Conservation (phyloP, 1,140 invertebrate species). For the Drosophila hydei region DNA sequence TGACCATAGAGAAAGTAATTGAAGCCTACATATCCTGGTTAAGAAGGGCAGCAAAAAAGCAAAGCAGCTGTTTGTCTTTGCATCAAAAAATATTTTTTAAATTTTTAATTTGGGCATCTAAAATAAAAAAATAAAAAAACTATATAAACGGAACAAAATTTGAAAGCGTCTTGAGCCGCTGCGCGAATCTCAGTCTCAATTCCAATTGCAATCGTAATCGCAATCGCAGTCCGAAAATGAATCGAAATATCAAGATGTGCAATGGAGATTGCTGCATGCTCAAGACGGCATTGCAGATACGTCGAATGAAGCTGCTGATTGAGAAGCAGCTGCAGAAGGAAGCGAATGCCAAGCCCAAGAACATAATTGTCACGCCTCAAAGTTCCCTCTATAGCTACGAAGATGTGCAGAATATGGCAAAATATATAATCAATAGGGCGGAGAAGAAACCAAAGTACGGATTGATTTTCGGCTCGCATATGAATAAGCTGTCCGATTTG, state of each 20-base stretch:
- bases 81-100: not conserved
- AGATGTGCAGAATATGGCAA: slow-evolving; percentile 88
- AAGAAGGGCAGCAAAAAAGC: too few species aligned
- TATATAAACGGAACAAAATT: too few species aligned
- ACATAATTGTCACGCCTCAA: slow-evolving; percentile 48
- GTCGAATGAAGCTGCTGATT: slow-evolving; percentile 38
- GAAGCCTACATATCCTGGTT: too few species aligned
- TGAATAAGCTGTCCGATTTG: slow-evolving; percentile 91
- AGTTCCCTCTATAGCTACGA: slow-evolving; percentile 86
- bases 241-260: slow-evolving; percentile 42
- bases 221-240: too few species aligned
- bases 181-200: too few species aligned
- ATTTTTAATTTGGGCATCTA: not conserved
- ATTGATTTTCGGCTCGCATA: slow-evolving; percentile 96
- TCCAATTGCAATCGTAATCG: too few species aligned
- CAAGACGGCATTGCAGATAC: slow-evolving; percentile 47
- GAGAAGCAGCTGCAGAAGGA: slow-evolving; percentile 12
- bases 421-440: slow-evolving; percentile 89
- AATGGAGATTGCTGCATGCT: slow-evolving; percentile 45
- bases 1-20: too few species aligned
- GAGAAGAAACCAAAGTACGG: slow-evolving; percentile 91
- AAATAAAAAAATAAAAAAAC: not conserved
- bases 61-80: not conserved
- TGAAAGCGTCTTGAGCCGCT: too few species aligned
- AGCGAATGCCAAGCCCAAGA: slow-evolving; percentile 12